Percentiles rank a stretch among this genome's conserved stretches.
Conservation (phyloP, 1,140 invertebrate species). For the Lithobius niger region DNA sequence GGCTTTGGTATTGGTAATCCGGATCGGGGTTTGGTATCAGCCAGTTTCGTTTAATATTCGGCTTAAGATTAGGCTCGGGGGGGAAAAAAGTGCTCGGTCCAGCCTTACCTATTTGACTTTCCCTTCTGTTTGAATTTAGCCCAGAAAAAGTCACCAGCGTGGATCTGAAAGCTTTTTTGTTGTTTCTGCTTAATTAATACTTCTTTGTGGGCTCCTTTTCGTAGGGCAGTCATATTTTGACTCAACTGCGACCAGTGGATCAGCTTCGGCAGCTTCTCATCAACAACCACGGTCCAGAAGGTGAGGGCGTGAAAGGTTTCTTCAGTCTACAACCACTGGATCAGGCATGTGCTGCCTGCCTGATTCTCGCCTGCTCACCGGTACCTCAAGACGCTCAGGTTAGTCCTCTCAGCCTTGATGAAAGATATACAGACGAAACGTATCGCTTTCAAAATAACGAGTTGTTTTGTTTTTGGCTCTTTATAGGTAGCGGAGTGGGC, state of each 20-base stretch:
- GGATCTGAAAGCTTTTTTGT: no score
- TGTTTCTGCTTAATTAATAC: no score
- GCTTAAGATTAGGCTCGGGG: no score
- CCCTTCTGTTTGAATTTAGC: no score
- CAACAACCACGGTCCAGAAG: constrained; percentile 68
- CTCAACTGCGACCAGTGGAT: constrained; percentile 72
- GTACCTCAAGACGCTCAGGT: constrained; percentile 52
- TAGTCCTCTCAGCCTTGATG: background rate
- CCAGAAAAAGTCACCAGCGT: no score
- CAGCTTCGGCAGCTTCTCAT: constrained; percentile 62
- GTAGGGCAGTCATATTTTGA: constrained; percentile 64
- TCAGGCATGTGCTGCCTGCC: constrained; percentile 75
- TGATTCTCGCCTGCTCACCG: constrained; percentile 68
- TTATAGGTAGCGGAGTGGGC: constrained; percentile 62
- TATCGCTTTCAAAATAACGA: constrained; percentile 42
- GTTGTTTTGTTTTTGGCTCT: constrained; percentile 27
- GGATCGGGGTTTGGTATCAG: no score
- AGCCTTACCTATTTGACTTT: no score
- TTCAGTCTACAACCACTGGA: constrained; percentile 67
- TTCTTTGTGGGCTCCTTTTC: no score
- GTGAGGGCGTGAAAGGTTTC: constrained; percentile 66
- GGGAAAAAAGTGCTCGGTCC: no score
- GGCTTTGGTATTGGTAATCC: no score
- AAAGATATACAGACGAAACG: background rate
- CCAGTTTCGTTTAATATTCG: no score